Evolutionary conservation across 1,140 invertebrate genomes (phyloP), one percentile per base, ranked within the genome.

Genomic region (Luehdorfia chinensis): DNA sequence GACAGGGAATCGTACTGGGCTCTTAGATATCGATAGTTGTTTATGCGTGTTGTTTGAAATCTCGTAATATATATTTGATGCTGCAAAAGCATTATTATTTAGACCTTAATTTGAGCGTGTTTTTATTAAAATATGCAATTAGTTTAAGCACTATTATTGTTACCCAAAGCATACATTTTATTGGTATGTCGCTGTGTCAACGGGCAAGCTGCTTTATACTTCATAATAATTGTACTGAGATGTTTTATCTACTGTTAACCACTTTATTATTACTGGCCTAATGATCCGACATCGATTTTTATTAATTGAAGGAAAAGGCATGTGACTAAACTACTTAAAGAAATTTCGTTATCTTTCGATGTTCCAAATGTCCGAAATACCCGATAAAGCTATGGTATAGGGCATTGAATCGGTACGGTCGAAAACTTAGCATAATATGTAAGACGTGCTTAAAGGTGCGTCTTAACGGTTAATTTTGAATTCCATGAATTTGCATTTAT

Each of bases 401-500:
- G 19, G 8, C 5, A 27, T 7, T 9, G 25, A 50, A n/a, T n/a
- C n/a, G 47, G 28, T 54, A 43, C 39, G 27, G 39, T 55, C 39
- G 39, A 16, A 25, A 15, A 16, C 39, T 43, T 83, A 85, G 77
- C 77, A 81, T 81, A 84, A 81, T 84, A 81, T 47, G 67, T 84
- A 80, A 85, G 75, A 47, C 65, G 53, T 34, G 14, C 54, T 45
- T 12, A 51, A 37, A 62, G 30, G 34, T 47, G 31, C 55, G 72
- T 71, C 76, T 84, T 80, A 84, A 67, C 58, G 60, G 53, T 66
- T 75, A 66, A 73, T 78, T 77, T 83, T 86, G 79, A 86, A 86
- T 86, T 86, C 83, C 83, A 83, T 86, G 79, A 86, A 86, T 84
- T 86, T 86, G 83, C 83, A 86, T 86, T 86, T 86, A 86, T 83